These are phyloP conservation scores for Mesochorus sp. DNA, from an alignment of 2,888 invertebrate species.

Conservation along the genomic window DNA sequence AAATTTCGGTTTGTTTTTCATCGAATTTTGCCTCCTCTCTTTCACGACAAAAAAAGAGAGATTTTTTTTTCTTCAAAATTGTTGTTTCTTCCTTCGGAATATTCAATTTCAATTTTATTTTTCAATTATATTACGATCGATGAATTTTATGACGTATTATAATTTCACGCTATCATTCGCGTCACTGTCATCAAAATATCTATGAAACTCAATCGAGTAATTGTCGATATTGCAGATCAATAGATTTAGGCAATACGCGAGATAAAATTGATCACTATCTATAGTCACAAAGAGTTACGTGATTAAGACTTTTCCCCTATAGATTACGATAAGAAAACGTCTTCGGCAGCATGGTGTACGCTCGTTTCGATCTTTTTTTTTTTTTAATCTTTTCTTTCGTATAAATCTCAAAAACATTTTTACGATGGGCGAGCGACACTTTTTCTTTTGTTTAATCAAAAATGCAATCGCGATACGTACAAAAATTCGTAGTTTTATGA, in stretches of 20 bases:
- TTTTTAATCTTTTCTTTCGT: no score
- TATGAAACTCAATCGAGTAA: slow-evolving; percentile 50
- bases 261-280: slow-evolving; percentile 66
- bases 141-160: slow-evolving; percentile 44
- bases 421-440: no score
- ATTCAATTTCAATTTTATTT: slow-evolving; percentile 10
- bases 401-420: no score
- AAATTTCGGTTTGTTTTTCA: slow-evolving; percentile 41
- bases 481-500: slow-evolving; percentile 43
- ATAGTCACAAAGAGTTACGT: slow-evolving; percentile 60
- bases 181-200: slow-evolving; percentile 49
- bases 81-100: background rate
- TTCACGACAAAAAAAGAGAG: slow-evolving; percentile 5
- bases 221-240: slow-evolving; percentile 61
- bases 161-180: slow-evolving; percentile 45
- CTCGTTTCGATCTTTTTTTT: background rate
- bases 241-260: slow-evolving; percentile 53
- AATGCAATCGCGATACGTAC: background rate
- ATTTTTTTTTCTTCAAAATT: slow-evolving; percentile 13
- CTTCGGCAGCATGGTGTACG: slow-evolving; percentile 14
- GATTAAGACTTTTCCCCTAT: slow-evolving; percentile 56
- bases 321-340: slow-evolving; percentile 59
- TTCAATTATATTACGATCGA: slow-evolving; percentile 32
- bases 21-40: slow-evolving; percentile 21
- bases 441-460: no score